Conservation (phyloP, 2,888 invertebrate genomes). For the Halictus quadricinctus region DNA sequence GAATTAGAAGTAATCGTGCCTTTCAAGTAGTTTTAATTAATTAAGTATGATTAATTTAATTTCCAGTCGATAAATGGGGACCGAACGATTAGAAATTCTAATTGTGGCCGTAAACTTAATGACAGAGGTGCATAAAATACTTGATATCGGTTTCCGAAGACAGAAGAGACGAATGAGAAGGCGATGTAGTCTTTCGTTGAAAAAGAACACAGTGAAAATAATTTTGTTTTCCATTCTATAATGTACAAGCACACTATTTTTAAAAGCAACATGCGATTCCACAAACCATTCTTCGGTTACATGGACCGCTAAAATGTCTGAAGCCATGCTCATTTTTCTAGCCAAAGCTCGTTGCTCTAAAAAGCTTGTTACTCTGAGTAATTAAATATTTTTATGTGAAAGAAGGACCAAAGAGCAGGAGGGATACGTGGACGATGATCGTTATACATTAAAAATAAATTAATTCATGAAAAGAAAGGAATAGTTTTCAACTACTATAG, state of each 20-base stretch:
- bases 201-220: conserved; percentile 6
- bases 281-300: conserved; percentile 32
- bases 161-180: conserved; percentile 1
- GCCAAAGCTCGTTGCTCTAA: conserved; percentile 14
- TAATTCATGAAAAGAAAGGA: not conserved
- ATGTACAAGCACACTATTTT: conserved; percentile 47
- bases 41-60: not conserved
- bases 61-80: not conserved
- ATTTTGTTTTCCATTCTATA: conserved; percentile 8
- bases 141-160: not conserved
- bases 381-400: conserved; percentile 7
- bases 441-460: not conserved
- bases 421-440: conserved; percentile 14
- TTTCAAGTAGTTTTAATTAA: not conserved
- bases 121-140: conserved; percentile 17
- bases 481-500: not conserved
- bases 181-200: conserved; percentile 2
- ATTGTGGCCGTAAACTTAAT: not conserved
- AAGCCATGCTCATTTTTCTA: conserved; percentile 59
- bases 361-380: conserved; percentile 33
- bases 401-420: not conserved
- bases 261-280: conserved; percentile 58
- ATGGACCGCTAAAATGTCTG: conserved; percentile 31
- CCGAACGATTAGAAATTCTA: not conserved
- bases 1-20: conserved; percentile 25